Base-by-base conservation (phyloP, 2,888 invertebrate species). In the Lymantria monacha region DNA sequence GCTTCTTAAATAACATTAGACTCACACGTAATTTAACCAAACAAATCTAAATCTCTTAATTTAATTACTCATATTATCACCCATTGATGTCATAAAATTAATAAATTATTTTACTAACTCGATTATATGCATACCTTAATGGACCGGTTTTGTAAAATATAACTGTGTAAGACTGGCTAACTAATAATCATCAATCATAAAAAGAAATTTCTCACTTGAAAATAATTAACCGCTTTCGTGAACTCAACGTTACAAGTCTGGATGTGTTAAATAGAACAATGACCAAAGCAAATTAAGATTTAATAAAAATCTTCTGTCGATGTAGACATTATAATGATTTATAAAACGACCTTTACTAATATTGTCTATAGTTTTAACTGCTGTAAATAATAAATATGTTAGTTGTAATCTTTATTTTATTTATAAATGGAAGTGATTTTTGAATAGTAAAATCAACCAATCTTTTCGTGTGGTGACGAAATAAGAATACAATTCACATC, bases 181-280 rank as follows among this genome's bases (percentile, higher is more conserved):
- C 51, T 43, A 53, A 43, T 55, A 44, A 30, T 44, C 51, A 60
- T 57, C 55, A 51, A 60, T 54, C 45, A 48, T 49, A 22, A 36
- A 45, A 52, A 49, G 0, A 54, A 54, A 52, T 51, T 50, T 14
- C 41, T 59, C 12, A 7, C 15, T 37, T 44, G 52, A 56, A 54
- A 47, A 55, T 41, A 31, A 49, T 47, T 47, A 31, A 47, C 42
- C 13, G 33, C 49, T 57, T 57, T 52, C 49, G 30, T 50, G 33
- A 33, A 33, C 33, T 10, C 22, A n/a, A 22, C 22, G 22, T 22
- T 22, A 5, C 5, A 22, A 22, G 22, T 5, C 40, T 15, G 11
- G 30, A 36, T 14, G 12, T n/a, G 41, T 41, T 41, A 45, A 44
- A 47, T 45, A 42, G 33, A 22, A 22, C 22, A 22, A 3, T 22